Evolutionary conservation across 2,113 vertebrate genomes (phyloP), one percentile per base, ranked within the genome.

Genomic region (Melanerpes aurifrons): DNA sequence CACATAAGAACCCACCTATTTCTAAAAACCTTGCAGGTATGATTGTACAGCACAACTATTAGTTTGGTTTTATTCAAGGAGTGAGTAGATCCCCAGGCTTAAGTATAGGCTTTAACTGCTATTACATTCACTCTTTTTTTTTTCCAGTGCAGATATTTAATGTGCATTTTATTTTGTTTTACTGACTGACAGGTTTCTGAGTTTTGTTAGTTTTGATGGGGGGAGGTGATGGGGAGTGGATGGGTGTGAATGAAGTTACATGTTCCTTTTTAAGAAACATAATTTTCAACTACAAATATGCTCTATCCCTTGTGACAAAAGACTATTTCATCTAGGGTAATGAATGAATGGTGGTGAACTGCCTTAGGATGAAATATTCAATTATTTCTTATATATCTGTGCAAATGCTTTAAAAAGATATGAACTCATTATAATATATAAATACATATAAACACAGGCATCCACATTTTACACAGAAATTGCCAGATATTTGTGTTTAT

Each of bases 31-130:
- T 88, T 85, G 43, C 15, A 70, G 79, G n/a, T 86, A 47, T 67
- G 72, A 26, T 64, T 82, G 67, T 43, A 40, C 53, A 83, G 40
- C 40, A 86, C 61, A 76, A 81, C 31, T 75, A 68, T 47, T 50
- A 22, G 50, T 88, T 87, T 86, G n/a, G 17, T 92, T 94, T 91
- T 66, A 79, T 80, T 89, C 77, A 71, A 81, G 61, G 28, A 77
- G 22, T 74, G 31, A 59, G n/a, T 67, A 6, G 94, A 89, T 72
- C 76, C 71, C 28, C 43, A 71, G 63, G 72, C 75, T 62, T 80
- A 93, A 95, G 28, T 71, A 92, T 54, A 53, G 76, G 10, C 24
- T 78, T 77, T 88, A 86, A 77, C 32, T 89, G 26, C 31, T 66
- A 24, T 59, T 82, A 84, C 26, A 29, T 40, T 11, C 2, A 16